Conservation (phyloP, 2,113 vertebrate species). For the Notothenia coriiceps region DNA sequence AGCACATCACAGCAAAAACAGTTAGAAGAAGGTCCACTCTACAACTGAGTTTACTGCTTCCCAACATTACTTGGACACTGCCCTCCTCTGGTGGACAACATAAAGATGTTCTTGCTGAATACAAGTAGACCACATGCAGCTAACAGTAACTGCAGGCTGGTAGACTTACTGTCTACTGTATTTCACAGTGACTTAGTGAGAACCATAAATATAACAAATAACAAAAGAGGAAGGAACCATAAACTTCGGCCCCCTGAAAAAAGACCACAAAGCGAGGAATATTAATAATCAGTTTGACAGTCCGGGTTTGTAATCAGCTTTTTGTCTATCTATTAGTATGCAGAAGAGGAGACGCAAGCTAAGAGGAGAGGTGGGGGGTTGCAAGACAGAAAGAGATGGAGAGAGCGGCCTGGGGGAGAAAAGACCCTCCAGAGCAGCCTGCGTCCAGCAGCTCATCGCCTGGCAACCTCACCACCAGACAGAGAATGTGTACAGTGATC, state of each 20-base stretch:
- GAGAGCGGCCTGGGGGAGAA: conserved; percentile 30
- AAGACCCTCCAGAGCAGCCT: conserved; percentile 45
- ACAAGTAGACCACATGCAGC: neutral
- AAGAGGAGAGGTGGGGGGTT: conserved; percentile 50
- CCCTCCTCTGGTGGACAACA: conserved; percentile 65
- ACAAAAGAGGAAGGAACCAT: conserved; percentile 38
- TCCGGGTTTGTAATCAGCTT: conserved; percentile 57
- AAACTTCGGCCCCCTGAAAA: conserved; percentile 34
- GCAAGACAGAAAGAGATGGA: conserved; percentile 58
- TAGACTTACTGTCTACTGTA: conserved; percentile 34
- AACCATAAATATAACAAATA: conserved; percentile 24
- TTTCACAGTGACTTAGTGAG: conserved; percentile 15
- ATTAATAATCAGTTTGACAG: conserved; percentile 68
- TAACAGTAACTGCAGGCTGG: neutral
- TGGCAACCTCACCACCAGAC: conserved; percentile 74
- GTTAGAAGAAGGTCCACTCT: neutral
- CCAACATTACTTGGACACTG: conserved; percentile 29
- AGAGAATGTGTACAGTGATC: conserved; percentile 76
- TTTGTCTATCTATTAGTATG: conserved; percentile 78
- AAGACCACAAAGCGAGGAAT: conserved; percentile 33
- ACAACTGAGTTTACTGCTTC: neutral
- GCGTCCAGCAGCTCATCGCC: conserved; percentile 69
- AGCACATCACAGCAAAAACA: conserved; percentile 9
- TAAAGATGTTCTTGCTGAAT: neutral
- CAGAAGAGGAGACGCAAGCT: conserved; percentile 62